Base-by-base conservation (phyloP, 1,140 invertebrate genomes). In the Drosophila biarmipes region DNA sequence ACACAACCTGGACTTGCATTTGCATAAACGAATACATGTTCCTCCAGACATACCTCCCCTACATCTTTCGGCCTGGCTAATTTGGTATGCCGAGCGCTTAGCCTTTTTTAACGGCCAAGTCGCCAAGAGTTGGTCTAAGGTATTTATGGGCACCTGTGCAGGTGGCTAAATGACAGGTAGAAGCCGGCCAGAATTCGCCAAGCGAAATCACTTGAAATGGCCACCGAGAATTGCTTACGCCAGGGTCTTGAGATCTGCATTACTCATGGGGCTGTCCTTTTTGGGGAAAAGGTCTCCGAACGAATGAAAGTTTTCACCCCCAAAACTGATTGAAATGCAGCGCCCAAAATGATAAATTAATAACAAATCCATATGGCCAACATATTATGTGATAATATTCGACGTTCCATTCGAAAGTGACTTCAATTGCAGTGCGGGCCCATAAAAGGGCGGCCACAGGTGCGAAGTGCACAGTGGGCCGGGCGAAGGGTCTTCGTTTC, bases 371-470 rank as follows among this genome's bases (percentile, higher is more conserved):
- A 71, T 82, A 73, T 82, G 82, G 78, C 66, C 63, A 67, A 82
- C 82, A 63, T 78, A 66, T 87, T 78, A 90, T 90, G 87, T 90
- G 87, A 90, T 90, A 90, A 90, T 90, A 90, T 90, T 73, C 43
- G 51, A 66, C 55, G 57, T 61, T 43, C 37, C 66, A 82, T 87
- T 87, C 74, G 84, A 89, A 89, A 89, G 84, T 87, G 46, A 82
- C 61, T 84, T 81, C 82, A 78, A 87, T 87, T 87, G 68, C 84
- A 84, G 35, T 66, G 67, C n/a, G 59, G 59, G 37, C 64, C 84
- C 84, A 51, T 61, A 82, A 77, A 73, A 62, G 76, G 85, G 46
- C 40, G 24, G 21, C 40, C 51, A 46, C 84, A 87, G 78, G 75
- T 87, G 82, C 84, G 78, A 81, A 87, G 40, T 86, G 81, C 81